phyloP scores from a whole-genome alignment of 1,140 invertebrate genomes.

The Heliothis subflexa region DNA sequence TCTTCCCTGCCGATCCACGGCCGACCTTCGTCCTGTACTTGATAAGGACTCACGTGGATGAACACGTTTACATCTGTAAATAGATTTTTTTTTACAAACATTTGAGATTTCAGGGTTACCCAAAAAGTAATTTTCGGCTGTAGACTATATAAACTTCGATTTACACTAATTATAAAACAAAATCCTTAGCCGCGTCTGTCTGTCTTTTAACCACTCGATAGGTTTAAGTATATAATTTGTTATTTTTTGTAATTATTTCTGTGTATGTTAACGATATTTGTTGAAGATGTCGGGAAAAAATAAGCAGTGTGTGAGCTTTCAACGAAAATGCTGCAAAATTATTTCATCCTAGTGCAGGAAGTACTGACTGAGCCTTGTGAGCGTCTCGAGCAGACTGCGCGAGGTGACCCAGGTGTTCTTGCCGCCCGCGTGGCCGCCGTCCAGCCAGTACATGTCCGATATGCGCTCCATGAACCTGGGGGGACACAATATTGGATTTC shows the following conservation, averaged over 20 bases:
- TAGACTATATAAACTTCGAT: neutral
- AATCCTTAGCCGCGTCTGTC: too few relatives aligned
- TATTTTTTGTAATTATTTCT: too few relatives aligned
- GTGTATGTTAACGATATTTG: too few relatives aligned
- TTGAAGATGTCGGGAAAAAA: too few relatives aligned
- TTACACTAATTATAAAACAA: too few relatives aligned
- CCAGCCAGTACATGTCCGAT: conserved; percentile 93
- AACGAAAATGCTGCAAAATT: too few relatives aligned
- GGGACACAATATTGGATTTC: conserved; percentile 1
- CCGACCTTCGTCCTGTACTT: conserved; percentile 90
- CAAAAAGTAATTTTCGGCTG: neutral
- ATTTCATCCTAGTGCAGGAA: too few relatives aligned
- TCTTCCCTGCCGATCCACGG: conserved; percentile 95
- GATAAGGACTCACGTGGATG: conserved; percentile 95
- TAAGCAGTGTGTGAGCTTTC: too few relatives aligned
- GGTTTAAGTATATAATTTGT: too few relatives aligned
- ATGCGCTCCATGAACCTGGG: conserved; percentile 87
- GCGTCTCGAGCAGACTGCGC: conserved; percentile 89
- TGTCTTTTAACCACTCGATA: too few relatives aligned
- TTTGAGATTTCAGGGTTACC: neutral
- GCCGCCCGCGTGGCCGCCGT: conserved; percentile 79
- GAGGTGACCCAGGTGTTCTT: conserved; percentile 95
- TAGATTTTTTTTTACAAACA: neutral
- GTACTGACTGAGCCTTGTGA: too few relatives aligned
- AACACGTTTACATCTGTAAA: conserved; percentile 88